Evolutionary conservation across 2,113 vertebrate genomes (phyloP).

Genomic region (Zosterops japonicus): DNA sequence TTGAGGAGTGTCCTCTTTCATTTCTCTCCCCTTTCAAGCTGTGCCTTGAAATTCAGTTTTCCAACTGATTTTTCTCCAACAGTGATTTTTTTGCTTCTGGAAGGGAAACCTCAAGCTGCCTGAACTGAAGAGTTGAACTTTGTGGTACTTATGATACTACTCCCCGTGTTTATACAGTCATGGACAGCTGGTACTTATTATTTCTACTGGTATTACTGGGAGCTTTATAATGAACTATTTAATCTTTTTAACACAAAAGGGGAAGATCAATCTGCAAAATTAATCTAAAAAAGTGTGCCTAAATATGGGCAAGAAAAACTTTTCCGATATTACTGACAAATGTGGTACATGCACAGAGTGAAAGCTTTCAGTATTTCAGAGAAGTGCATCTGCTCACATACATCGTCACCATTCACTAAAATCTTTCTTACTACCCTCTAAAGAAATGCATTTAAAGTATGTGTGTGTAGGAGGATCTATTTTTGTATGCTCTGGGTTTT

Average conservation of each 20-base stretch:
- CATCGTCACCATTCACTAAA: neutral
- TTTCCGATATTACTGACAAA: neutral
- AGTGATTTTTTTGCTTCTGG: neutral
- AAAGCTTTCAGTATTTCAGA: neutral
- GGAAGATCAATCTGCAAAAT: neutral
- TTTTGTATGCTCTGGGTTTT: neutral
- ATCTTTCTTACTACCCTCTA: neutral
- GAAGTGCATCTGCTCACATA: neutral
- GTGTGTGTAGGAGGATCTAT: constrained; percentile 43
- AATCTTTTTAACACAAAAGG: neutral
- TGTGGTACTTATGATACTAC: neutral
- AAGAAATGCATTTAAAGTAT: constrained; percentile 25
- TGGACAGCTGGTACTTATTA: neutral
- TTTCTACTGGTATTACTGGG: neutral
- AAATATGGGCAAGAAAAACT: neutral
- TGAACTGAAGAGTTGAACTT: neutral
- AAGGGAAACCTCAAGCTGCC: neutral
- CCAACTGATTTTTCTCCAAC: neutral
- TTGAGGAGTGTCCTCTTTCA: neutral
- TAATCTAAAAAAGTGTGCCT: neutral
- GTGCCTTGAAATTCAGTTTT: neutral
- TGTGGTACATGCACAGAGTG: neutral
- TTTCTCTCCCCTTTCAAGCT: neutral
- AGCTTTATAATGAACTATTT: neutral
- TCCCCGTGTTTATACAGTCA: neutral